Evolutionary conservation across 2,113 vertebrate species (phyloP).

Genomic region (Onychorhynchus coronatus): DNA sequence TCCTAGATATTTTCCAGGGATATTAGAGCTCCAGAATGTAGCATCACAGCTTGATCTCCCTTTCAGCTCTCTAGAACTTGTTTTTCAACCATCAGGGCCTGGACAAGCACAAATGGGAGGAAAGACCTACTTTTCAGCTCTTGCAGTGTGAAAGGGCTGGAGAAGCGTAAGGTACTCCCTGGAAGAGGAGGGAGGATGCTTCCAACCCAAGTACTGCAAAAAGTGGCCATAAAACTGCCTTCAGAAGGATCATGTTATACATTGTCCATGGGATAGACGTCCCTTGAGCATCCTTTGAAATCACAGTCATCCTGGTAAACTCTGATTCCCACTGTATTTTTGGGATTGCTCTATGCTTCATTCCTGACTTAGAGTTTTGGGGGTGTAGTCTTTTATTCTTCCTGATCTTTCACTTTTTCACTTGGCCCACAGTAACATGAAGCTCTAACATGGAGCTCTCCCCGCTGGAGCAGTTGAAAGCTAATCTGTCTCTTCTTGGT

Average conservation of each 20-base stretch:
- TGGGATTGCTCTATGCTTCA: background rate
- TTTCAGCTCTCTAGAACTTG: background rate
- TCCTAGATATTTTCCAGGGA: conserved; percentile 2
- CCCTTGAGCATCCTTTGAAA: background rate
- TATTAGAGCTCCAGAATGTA: background rate
- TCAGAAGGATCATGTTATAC: accelerated
- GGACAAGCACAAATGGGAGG: background rate
- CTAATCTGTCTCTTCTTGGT: background rate
- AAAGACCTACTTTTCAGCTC: background rate
- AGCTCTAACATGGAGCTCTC: background rate
- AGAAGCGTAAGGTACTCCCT: background rate
- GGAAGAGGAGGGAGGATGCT: background rate
- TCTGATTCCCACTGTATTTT: background rate
- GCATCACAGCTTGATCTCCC: background rate
- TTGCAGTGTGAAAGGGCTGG: background rate
- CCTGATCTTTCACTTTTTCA: background rate
- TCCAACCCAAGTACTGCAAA: background rate
- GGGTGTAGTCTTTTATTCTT: background rate
- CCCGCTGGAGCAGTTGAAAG: background rate
- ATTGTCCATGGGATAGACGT: accelerated
- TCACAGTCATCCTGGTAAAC: background rate
- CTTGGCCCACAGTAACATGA: background rate
- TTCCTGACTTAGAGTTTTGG: background rate
- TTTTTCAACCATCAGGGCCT: background rate
- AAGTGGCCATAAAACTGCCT: background rate